Base-by-base conservation (phyloP, 2,888 invertebrate genomes). In the Saturnia pavonia region DNA sequence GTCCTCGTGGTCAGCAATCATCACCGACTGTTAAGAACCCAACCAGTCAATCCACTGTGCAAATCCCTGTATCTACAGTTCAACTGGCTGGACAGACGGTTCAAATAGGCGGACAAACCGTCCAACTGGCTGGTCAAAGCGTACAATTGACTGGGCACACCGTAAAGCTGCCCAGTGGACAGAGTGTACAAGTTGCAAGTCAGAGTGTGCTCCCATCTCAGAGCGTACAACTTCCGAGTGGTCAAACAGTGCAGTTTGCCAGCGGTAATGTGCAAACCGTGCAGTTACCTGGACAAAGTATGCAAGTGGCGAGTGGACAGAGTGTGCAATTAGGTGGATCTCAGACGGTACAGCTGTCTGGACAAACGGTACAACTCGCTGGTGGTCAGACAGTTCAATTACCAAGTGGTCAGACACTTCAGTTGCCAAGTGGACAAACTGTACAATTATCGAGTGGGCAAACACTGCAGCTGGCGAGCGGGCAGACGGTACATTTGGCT, bases 131-230 rank as follows among this genome's bases (percentile, higher is more conserved):
- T 16, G 90, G 91, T 40, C 91, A 89, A 72, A 92, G 89, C 51
- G 89, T 93, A 4, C 92, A 92, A 69, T 74, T 92, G 16, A 92
- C 86, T 19, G 94, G 88, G 1, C 90, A 95, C 69, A 95, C 95
- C 0, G 95, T 92, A 1, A 91, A 92, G 74, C 75, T 92, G 22
- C 91, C 90, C 69, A 92, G 93, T 68, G 91, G 89, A 45, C 91
- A 89, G 74, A 91, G 86, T 80, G 91, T 91, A 27, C 92, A 86
- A 79, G 85, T 88, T 48, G 87, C 91, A 22, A 85, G 87, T 74
- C 91, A 89, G 72, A 86, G 84, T 70, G 85, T 89, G 76, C 84
- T 88, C 63, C 91, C 84, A 1, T 79, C 87, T 3, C 88, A 88
- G 71, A 88, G 87, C 75, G 88, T 91, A 14, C 88, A 90, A 68